A percentile compares a stretch with the other conserved stretches of the same genome.
phyloP scores from a whole-genome alignment of 2,888 invertebrate species.

The Dolichomitus sp. region DNA sequence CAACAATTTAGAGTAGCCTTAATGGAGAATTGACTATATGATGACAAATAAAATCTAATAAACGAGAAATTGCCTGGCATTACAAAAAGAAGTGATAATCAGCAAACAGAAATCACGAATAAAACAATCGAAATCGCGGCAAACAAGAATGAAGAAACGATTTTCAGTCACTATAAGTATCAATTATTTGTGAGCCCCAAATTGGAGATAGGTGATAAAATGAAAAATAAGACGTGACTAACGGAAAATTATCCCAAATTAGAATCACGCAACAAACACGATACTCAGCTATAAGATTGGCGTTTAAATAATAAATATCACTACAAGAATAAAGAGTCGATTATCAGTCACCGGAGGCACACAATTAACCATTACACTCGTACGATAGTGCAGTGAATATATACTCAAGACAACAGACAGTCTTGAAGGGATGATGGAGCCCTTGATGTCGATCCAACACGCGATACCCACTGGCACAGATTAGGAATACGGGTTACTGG shows the following conservation, averaged over 20 bases:
- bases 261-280: not conserved
- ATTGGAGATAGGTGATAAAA: too few species aligned
- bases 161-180: not conserved
- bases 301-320: too few species aligned
- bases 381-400: not conserved
- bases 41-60: too few species aligned
- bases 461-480: constrained; percentile 20
- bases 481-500: not conserved
- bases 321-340: too few species aligned
- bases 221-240: too few species aligned
- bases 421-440: constrained; percentile 11
- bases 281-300: not conserved
- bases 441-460: constrained; percentile 4
- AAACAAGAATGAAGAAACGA: not conserved
- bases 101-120: not conserved
- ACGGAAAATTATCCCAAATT: too few species aligned
- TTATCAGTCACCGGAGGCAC: not conserved
- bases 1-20: too few species aligned
- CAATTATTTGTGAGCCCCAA: too few species aligned
- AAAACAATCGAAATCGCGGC: not conserved
- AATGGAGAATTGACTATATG: too few species aligned
- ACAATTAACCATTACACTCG: not conserved
- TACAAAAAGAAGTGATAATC: not conserved
- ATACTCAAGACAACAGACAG: constrained; percentile 3
- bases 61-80: too few species aligned